These are phyloP conservation scores for Meganola albula DNA, from an alignment of 2,888 invertebrate species.

Conservation along the genomic window DNA sequence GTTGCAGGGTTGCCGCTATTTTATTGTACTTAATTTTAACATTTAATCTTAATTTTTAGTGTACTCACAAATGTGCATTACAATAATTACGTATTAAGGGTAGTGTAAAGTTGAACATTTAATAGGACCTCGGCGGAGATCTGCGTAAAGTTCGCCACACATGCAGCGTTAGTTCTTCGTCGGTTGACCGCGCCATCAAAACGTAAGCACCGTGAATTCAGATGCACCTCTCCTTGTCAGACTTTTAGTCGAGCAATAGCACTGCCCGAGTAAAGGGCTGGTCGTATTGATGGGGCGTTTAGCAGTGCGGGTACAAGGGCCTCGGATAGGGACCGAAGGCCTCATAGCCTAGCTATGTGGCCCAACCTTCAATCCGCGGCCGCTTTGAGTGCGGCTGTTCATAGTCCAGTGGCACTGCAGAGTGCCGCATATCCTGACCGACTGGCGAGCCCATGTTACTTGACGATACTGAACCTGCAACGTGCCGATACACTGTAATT, in stretches of 20 bases:
- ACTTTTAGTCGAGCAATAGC: constrained; percentile 38
- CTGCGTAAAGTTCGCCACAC: constrained; percentile 17
- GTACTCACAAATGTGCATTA: constrained; percentile 69
- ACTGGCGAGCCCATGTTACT: constrained; percentile 88
- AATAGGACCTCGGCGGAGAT: constrained; percentile 32
- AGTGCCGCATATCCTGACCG: constrained; percentile 74
- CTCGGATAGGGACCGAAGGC: constrained; percentile 72
- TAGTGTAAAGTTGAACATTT: constrained; percentile 59
- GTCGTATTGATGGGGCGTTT: constrained; percentile 36
- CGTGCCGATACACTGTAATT: constrained; percentile 33
- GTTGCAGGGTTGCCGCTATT: constrained; percentile 56
- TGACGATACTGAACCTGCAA: constrained; percentile 88
- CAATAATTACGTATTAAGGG: constrained; percentile 67
- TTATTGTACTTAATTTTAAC: constrained; percentile 62
- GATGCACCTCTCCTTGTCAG: constrained; percentile 54
- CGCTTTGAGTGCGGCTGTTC: constrained; percentile 85
- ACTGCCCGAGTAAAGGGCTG: constrained; percentile 29
- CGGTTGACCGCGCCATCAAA: constrained; percentile 47
- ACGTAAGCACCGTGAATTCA: constrained; percentile 42
- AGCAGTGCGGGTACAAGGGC: constrained; percentile 75
- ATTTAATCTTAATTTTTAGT: constrained; percentile 57
- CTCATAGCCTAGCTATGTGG: constrained; percentile 85
- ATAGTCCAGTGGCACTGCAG: constrained; percentile 67
- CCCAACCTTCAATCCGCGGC: constrained; percentile 94
- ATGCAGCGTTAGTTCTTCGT: constrained; percentile 18